These are phyloP conservation scores for Philotrypesis tridentata DNA, from an alignment of 1,140 invertebrate species.

Conservation along the genomic window DNA sequence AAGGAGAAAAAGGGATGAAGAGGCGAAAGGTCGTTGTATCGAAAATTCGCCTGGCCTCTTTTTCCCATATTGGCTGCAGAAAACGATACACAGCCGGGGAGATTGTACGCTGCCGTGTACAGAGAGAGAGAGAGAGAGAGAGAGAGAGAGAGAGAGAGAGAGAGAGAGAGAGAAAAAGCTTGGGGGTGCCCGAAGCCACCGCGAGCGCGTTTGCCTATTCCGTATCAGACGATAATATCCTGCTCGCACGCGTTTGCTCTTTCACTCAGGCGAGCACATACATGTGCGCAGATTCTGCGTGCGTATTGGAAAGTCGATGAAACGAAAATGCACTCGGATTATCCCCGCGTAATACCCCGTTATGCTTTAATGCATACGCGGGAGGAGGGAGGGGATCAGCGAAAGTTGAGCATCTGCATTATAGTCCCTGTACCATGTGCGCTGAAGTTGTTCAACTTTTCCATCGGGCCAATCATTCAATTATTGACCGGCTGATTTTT, in stretches of 20 bases:
- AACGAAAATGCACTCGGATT: slow-evolving; percentile 42
- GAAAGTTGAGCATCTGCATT: slow-evolving; percentile 32
- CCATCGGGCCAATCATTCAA: background rate
- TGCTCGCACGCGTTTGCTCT: background rate
- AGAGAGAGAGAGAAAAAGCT: background rate
- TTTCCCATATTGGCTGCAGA: background rate
- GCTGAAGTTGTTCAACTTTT: background rate
- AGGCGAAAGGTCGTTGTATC: background rate
- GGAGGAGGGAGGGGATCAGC: background rate
- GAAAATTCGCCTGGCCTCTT: slow-evolving; percentile 5
- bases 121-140: background rate
- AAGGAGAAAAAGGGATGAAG: background rate
- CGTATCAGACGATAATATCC: slow-evolving; percentile 27
- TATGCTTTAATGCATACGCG: slow-evolving; percentile 26
- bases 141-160: no score
- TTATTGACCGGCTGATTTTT: no score
- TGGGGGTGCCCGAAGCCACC: background rate
- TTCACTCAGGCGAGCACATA: background rate
- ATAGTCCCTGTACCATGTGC: background rate
- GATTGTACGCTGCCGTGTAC: no score
- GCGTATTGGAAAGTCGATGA: slow-evolving; percentile 36
- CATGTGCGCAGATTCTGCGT: background rate
- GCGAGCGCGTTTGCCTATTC: background rate
- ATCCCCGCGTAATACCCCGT: slow-evolving; percentile 25
- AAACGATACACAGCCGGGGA: background rate